Conservation (phyloP, 1,140 invertebrate species). For the Zaprionus capensis region DNA sequence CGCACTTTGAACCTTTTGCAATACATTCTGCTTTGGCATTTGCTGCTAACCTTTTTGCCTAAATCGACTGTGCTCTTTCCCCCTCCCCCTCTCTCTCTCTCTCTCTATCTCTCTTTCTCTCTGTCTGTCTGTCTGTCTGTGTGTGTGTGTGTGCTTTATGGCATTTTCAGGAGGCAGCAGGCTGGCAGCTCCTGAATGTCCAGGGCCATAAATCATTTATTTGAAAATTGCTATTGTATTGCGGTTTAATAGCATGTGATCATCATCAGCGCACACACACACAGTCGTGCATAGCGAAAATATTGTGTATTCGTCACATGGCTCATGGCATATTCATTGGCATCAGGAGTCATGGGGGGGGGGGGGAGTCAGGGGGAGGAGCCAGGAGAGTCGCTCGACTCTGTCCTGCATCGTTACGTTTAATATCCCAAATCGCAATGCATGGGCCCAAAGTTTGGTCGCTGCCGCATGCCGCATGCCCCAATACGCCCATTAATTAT, state of each 20-base stretch:
- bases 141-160: slow-evolving; percentile 51
- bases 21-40: slow-evolving; percentile 44
- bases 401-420: slow-evolving; percentile 68
- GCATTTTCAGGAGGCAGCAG: slow-evolving; percentile 51
- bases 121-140: slow-evolving; percentile 8
- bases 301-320: slow-evolving; percentile 48
- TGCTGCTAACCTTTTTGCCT: neutral
- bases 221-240: slow-evolving; percentile 81
- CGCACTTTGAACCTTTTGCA: slow-evolving; percentile 40
- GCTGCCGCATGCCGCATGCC: slow-evolving; percentile 36
- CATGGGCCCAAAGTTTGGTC: slow-evolving; percentile 21
- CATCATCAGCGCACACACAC: slow-evolving; percentile 58
- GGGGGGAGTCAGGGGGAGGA: neutral
- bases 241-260: slow-evolving; percentile 81
- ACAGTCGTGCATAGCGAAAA: slow-evolving; percentile 4
- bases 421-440: slow-evolving; percentile 72
- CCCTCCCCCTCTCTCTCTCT: neutral
- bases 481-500: slow-evolving; percentile 80
- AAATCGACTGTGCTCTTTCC: neutral
- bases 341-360: slow-evolving; percentile 23
- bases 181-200: slow-evolving; percentile 52
- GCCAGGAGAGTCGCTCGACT: slow-evolving; percentile 3
- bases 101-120: slow-evolving; percentile 16
- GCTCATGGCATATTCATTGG: slow-evolving; percentile 66
- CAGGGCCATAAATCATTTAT: slow-evolving; percentile 79